These are phyloP conservation scores for Xanthia icteritia DNA, from an alignment of 2,888 invertebrate species.

Conservation along the genomic window DNA sequence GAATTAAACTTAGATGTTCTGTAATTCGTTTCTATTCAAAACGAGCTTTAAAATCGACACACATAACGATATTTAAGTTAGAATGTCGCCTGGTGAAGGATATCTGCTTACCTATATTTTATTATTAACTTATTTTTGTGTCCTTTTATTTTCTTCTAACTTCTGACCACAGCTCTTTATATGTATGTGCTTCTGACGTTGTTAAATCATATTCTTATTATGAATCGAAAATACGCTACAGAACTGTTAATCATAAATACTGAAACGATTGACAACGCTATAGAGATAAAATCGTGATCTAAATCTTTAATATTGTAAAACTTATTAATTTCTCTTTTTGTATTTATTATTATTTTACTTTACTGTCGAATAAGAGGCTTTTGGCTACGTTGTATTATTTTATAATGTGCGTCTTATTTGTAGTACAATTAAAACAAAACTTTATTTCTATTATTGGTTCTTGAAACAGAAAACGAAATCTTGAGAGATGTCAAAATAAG, in stretches of 20 bases:
- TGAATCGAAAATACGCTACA: background rate
- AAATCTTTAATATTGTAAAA: background rate
- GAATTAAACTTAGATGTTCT: conserved; percentile 1
- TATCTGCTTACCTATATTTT: background rate
- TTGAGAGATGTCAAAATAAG: background rate
- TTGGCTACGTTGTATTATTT: background rate
- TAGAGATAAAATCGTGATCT: background rate
- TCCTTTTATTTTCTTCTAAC: background rate
- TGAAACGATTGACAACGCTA: background rate
- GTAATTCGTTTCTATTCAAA: background rate
- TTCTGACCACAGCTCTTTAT: no score
- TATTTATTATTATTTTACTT: background rate
- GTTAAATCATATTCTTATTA: conserved; percentile 6
- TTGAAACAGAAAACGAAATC: background rate
- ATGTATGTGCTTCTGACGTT: no score
- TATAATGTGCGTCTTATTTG: background rate
- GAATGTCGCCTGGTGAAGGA: background rate
- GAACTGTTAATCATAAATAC: background rate
- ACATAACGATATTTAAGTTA: background rate
- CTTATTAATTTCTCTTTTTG: background rate
- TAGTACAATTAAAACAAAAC: background rate
- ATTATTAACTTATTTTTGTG: background rate
- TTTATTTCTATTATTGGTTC: background rate
- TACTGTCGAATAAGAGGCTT: no score
- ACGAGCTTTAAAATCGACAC: conserved; percentile 3